phyloP scores from a whole-genome alignment of 2,888 invertebrate species.

The Caenorhabditis afra region DNA sequence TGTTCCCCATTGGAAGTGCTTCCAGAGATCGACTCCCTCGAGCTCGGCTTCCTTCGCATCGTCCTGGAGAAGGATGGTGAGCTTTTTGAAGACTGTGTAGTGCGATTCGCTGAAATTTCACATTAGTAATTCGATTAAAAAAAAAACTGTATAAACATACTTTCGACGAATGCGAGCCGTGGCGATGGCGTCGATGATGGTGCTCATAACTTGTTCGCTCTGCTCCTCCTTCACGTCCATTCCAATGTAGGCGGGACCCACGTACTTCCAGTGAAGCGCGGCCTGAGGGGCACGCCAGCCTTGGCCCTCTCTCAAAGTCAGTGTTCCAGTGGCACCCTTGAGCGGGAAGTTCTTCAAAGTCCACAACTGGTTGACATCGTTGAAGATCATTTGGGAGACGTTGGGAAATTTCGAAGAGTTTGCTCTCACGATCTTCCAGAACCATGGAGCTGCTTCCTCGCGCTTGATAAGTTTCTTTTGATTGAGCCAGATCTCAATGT shows the following conservation, averaged over 20 bases:
- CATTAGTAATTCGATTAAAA: background rate
- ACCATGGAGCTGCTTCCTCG: conserved; percentile 4
- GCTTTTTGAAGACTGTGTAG: background rate
- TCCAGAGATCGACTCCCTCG: background rate
- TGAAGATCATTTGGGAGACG: conserved; percentile 19
- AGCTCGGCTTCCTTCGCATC: background rate
- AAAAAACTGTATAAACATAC: background rate
- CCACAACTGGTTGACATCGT: conserved; percentile 43
- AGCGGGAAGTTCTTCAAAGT: background rate
- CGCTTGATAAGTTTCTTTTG: background rate
- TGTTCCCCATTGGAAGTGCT: conserved; percentile 2
- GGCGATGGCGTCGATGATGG: background rate
- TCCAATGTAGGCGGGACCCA: too few relatives aligned
- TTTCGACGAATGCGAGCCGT: background rate
- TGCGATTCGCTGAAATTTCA: background rate
- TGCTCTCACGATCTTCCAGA: conserved; percentile 13
- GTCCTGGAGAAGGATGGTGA: background rate
- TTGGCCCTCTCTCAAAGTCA: conserved; percentile 70
- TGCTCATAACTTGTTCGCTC: background rate
- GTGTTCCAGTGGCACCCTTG: background rate
- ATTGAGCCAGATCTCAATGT: conserved; percentile 9
- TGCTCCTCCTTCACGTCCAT: conserved; percentile 83
- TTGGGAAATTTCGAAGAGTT: background rate
- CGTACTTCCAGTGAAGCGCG: too few relatives aligned
- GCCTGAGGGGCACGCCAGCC: too few relatives aligned